phyloP scores from a whole-genome alignment of 2,113 vertebrate species.

The Megatriorchis doriae region DNA sequence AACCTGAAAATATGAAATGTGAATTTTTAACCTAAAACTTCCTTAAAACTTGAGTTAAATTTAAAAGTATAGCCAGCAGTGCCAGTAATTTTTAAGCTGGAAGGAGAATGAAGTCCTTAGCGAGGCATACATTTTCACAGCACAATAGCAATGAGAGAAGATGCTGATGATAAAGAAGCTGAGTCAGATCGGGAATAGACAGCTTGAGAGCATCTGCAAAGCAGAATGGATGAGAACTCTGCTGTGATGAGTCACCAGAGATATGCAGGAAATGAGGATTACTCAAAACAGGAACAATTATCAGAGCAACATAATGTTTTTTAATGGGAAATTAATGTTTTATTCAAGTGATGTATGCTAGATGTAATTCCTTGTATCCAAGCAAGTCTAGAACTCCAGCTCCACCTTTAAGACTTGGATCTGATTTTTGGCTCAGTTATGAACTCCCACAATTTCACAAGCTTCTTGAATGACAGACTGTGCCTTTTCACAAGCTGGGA shows the following conservation, averaged over 20 bases:
- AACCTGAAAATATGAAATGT: neutral
- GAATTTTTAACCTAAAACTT: neutral
- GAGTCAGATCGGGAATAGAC: neutral
- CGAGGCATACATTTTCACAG: neutral
- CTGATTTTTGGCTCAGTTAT: neutral
- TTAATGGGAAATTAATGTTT: conserved; percentile 53
- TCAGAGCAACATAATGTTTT: conserved; percentile 2
- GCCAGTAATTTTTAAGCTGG: neutral
- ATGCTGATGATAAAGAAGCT: neutral
- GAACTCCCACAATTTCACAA: neutral
- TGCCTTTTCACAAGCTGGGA: neutral
- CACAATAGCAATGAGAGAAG: neutral
- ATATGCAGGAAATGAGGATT: conserved; percentile 25
- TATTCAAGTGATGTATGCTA: conserved; percentile 26
- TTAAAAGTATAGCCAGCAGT: neutral
- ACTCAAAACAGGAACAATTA: conserved; percentile 40
- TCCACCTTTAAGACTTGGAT: neutral
- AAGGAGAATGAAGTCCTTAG: neutral
- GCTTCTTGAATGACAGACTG: neutral
- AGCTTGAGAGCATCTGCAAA: conserved; percentile 45
- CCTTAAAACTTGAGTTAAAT: neutral
- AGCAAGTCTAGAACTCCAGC: neutral
- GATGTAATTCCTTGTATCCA: neutral
- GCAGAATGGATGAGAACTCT: neutral
- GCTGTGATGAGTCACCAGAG: conserved; percentile 34